A percentile compares a stretch with the other conserved stretches of the same genome.
These are phyloP conservation scores for Spea hammondii DNA, from an alignment of 2,797 vertebrate genomes.

Conservation along the genomic window DNA sequence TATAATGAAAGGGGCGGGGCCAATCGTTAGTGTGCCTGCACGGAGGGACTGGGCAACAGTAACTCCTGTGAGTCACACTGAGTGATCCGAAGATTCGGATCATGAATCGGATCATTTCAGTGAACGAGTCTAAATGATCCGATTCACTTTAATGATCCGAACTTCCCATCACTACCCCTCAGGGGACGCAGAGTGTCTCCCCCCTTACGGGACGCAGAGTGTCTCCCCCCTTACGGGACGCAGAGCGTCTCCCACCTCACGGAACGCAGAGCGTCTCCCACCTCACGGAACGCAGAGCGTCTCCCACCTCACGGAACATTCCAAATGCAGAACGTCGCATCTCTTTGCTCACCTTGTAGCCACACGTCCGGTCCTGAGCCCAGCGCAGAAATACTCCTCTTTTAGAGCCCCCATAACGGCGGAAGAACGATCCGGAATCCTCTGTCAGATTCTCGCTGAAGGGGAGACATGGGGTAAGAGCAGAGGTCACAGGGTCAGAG, in stretches of 20 bases:
- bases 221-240: background rate
- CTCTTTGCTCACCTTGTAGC: constrained; percentile 67
- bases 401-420: constrained; percentile 73
- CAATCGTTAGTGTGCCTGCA: too few species aligned
- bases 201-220: background rate
- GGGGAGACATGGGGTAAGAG: background rate
- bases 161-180: too few species aligned
- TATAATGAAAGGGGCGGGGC: too few species aligned
- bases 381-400: constrained; percentile 74
- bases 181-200: background rate
- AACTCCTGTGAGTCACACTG: too few species aligned
- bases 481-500: background rate
- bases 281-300: background rate
- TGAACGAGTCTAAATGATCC: too few species aligned
- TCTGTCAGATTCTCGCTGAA: constrained; percentile 64
- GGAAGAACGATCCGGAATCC: constrained; percentile 69
- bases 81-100: too few species aligned
- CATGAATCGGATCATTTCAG: too few species aligned
- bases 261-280: background rate
- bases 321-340: background rate
- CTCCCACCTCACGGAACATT: background rate
- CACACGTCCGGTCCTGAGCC: constrained; percentile 71
- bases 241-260: background rate
- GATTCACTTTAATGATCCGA: too few species aligned
- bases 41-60: too few species aligned